These are phyloP conservation scores for Perca fluviatilis DNA, from an alignment of 2,113 vertebrate species.

Conservation along the genomic window DNA sequence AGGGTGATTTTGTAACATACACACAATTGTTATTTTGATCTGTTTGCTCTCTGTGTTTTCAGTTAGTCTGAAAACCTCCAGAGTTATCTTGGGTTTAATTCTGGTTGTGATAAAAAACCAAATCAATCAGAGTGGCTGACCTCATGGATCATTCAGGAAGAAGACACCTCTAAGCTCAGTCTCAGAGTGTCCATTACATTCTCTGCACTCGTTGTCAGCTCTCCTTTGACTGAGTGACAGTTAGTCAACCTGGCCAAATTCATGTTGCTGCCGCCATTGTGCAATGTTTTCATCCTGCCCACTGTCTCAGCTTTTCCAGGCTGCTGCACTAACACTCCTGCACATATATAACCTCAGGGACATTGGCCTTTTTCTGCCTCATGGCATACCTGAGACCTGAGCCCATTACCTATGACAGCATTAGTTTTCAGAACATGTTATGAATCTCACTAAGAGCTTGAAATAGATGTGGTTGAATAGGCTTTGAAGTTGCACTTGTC, in stretches of 20 bases:
- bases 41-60: constrained; percentile 1
- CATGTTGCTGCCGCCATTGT: constrained; percentile 56
- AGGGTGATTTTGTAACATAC: background rate
- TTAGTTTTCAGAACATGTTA: constrained; percentile 42
- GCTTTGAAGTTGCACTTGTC: constrained; percentile 31
- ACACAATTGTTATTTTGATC: constrained; percentile 1
- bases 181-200: constrained; percentile 66
- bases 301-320: constrained; percentile 70
- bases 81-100: constrained; percentile 41
- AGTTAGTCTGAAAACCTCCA: constrained; percentile 34
- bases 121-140: constrained; percentile 68
- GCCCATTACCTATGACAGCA: constrained; percentile 47
- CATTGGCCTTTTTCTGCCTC: constrained; percentile 60
- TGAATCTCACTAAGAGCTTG: constrained; percentile 39
- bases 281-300: constrained; percentile 52
- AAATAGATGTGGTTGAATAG: constrained; percentile 35
- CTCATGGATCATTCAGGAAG: constrained; percentile 63
- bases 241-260: constrained; percentile 66
- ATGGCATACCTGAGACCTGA: constrained; percentile 52
- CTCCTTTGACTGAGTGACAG: constrained; percentile 63
- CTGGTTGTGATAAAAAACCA: constrained; percentile 52
- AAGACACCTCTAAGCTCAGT: constrained; percentile 73
- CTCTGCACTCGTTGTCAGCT: constrained; percentile 50
- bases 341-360: constrained; percentile 69
- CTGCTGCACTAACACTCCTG: constrained; percentile 68